phyloP scores from a whole-genome alignment of 2,888 invertebrate species.

The Ischnura elegans region DNA sequence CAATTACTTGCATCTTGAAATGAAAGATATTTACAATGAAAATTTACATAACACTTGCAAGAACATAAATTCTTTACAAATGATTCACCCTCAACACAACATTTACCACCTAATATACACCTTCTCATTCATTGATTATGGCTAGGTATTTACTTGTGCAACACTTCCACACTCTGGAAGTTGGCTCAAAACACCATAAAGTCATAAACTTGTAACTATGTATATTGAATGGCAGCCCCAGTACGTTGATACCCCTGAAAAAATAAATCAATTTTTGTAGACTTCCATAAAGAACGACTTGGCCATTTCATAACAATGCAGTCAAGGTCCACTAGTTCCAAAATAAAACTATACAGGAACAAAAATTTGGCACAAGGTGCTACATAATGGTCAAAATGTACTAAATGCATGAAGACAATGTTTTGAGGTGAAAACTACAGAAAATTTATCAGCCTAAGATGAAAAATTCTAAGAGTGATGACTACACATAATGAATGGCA shows the following conservation, averaged over 20 bases:
- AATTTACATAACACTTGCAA: slow-evolving; percentile 22
- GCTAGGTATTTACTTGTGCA: background rate
- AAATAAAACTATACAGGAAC: background rate
- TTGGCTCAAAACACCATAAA: background rate
- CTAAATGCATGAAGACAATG: background rate
- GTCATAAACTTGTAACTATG: background rate
- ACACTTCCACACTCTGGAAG: background rate
- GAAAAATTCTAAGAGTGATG: background rate
- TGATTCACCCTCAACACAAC: slow-evolving; percentile 6
- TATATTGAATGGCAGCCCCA: background rate
- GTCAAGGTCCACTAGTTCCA: background rate
- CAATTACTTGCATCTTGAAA: background rate
- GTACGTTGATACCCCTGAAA: background rate
- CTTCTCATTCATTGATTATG: background rate
- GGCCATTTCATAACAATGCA: background rate
- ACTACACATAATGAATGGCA: background rate
- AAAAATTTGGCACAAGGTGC: slow-evolving; percentile 58
- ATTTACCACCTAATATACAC: background rate
- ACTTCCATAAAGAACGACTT: background rate
- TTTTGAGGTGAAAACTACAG: background rate
- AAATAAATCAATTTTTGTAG: background rate
- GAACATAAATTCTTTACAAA: slow-evolving; percentile 9
- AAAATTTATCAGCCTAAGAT: slow-evolving; percentile 39
- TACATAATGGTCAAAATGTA: background rate
- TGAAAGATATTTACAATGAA: slow-evolving; percentile 23